Evolutionary conservation across 2,888 invertebrate species (phyloP).

Genomic region (Amiota communis): DNA sequence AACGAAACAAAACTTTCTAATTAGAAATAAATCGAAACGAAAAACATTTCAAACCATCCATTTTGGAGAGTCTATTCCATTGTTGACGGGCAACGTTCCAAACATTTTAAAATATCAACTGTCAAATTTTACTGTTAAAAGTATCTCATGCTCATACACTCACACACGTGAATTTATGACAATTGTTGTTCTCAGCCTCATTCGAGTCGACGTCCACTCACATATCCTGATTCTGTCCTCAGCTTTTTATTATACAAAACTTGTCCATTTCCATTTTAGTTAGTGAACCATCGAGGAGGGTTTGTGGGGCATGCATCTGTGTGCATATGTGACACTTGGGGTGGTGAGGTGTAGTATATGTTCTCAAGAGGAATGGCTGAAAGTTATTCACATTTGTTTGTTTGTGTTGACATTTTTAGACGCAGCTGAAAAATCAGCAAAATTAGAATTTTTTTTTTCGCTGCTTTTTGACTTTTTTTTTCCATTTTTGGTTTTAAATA

Average conservation of each 20-base stretch:
- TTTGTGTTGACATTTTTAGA: conserved; percentile 61
- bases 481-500: conserved; percentile 14
- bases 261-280: too few relatives aligned
- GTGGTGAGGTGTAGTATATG: not conserved
- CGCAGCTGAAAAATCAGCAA: conserved; percentile 65
- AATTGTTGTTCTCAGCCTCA: conserved; percentile 4
- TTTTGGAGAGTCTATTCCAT: too few relatives aligned
- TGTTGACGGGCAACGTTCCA: not conserved
- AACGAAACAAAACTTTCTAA: conserved; percentile 62
- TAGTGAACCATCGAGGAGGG: conserved; percentile 15
- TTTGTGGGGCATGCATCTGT: conserved; percentile 24
- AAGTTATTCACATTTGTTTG: not conserved
- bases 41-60: too few relatives aligned
- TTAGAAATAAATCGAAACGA: conserved; percentile 66
- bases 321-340: conserved; percentile 12
- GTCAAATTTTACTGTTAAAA: conserved; percentile 67
- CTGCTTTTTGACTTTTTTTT: conserved; percentile 7
- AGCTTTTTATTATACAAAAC: not conserved
- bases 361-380: not conserved
- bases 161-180: conserved; percentile 20
- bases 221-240: conserved; percentile 38
- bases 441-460: conserved; percentile 45
- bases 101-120: conserved; percentile 66
- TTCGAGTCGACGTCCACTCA: not conserved
- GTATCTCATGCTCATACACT: conserved; percentile 53